Evolutionary conservation across 2,797 vertebrate species (phyloP).

Genomic region (Spinus olivaceus): DNA sequence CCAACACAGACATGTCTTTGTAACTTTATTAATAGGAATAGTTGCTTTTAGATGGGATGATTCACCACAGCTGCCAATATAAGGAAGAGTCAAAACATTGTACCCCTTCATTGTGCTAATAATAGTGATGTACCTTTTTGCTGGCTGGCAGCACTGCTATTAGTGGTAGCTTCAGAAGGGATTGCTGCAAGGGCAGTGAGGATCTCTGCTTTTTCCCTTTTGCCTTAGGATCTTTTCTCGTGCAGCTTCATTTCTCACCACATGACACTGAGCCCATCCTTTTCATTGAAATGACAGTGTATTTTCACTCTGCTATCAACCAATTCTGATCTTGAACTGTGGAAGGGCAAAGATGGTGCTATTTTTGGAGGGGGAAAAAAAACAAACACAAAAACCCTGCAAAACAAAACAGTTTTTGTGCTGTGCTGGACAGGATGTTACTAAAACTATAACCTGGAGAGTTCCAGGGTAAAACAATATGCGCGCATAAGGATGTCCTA

Average conservation of each 20-base stretch:
- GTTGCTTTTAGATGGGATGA: neutral
- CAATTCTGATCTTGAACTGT: neutral
- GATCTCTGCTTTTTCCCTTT: neutral
- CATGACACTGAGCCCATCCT: neutral
- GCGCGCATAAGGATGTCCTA: neutral
- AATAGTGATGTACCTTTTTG: neutral
- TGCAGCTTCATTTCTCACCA: neutral
- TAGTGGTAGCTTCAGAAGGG: neutral
- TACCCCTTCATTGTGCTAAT: neutral
- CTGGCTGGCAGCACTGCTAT: neutral
- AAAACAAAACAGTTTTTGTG: neutral
- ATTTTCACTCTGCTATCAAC: neutral
- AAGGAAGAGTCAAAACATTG: neutral
- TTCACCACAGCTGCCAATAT: neutral
- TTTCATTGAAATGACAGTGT: neutral
- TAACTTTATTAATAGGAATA: neutral
- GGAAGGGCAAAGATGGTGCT: neutral
- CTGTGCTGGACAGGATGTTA: neutral
- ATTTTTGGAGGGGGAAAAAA: neutral
- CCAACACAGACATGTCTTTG: neutral
- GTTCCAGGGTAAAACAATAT: neutral
- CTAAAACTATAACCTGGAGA: neutral
- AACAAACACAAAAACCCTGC: fast-evolving
- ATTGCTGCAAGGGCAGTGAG: neutral
- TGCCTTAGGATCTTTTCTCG: neutral